Conservation (phyloP, 2,888 invertebrate species). For the Drosophila ochracea region DNA sequence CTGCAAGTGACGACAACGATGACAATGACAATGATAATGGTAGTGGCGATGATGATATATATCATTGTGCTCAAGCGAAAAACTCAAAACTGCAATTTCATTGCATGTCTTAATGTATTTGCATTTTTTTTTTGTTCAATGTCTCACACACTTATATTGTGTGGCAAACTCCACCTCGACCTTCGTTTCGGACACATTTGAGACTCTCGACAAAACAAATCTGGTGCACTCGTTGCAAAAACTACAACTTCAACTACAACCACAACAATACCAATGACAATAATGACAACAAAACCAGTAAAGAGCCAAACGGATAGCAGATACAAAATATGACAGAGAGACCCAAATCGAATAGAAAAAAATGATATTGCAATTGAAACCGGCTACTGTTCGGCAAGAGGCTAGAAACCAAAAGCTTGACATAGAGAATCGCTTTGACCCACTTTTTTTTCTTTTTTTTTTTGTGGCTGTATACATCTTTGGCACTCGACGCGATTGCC, state of each 20-base stretch:
- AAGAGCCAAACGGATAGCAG: slow-evolving; percentile 26
- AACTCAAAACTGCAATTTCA: slow-evolving; percentile 59
- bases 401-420: slow-evolving; percentile 54
- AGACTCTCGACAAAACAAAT: slow-evolving; percentile 20
- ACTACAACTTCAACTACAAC: neutral
- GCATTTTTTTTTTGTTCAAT: slow-evolving; percentile 48
- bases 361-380: slow-evolving; percentile 36
- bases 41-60: slow-evolving; percentile 31
- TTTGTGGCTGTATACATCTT: slow-evolving; percentile 37
- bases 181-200: slow-evolving; percentile 54
- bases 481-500: slow-evolving; percentile 4
- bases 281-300: slow-evolving; percentile 24
- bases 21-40: slow-evolving; percentile 68
- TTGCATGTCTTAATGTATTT: slow-evolving; percentile 50
- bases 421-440: slow-evolving; percentile 66
- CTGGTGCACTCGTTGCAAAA: slow-evolving; percentile 42
- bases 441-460: slow-evolving; percentile 52
- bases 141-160: slow-evolving; percentile 29
- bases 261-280: neutral
- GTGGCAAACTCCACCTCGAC: slow-evolving; percentile 53
- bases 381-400: slow-evolving; percentile 41
- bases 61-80: neutral
- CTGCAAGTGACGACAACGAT: slow-evolving; percentile 84
- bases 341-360: slow-evolving; percentile 26
- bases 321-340: neutral